Percentiles rank a stretch among this genome's conserved stretches.
Conservation (phyloP, 2,113 vertebrate species). For the Chinchilla lanigera region DNA sequence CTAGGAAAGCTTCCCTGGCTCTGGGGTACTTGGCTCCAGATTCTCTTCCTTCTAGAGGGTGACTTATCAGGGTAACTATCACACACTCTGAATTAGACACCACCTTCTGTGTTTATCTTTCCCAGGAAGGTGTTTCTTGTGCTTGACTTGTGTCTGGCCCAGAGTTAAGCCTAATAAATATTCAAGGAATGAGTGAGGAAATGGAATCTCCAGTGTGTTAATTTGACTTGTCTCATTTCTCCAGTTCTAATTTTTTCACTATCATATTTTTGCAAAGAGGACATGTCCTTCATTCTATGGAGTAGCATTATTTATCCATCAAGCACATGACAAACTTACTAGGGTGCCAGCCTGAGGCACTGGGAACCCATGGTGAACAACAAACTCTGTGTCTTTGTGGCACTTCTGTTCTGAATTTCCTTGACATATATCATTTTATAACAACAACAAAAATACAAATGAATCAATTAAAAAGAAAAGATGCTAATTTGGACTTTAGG, state of each 20-base stretch:
- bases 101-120: neutral
- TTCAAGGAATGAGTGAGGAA: neutral
- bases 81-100: too few species aligned
- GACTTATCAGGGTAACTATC: neutral
- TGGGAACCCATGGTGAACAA: rapidly evolving
- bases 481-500: neutral
- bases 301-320: neutral
- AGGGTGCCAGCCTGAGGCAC: neutral
- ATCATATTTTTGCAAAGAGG: neutral
- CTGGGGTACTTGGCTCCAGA: neutral
- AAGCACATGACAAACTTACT: neutral
- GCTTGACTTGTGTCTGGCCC: neutral
- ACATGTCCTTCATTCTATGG: neutral
- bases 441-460: neutral
- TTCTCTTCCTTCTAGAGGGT: neutral
- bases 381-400: neutral
- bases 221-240: neutral
- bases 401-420: neutral
- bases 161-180: neutral
- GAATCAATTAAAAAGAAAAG: neutral
- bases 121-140: neutral
- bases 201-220: neutral
- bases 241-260: neutral
- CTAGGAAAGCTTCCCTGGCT: neutral
- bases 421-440: neutral